These are phyloP conservation scores for Phocoena phocoena DNA, from an alignment of 2,113 vertebrate species.

Conservation along the genomic window DNA sequence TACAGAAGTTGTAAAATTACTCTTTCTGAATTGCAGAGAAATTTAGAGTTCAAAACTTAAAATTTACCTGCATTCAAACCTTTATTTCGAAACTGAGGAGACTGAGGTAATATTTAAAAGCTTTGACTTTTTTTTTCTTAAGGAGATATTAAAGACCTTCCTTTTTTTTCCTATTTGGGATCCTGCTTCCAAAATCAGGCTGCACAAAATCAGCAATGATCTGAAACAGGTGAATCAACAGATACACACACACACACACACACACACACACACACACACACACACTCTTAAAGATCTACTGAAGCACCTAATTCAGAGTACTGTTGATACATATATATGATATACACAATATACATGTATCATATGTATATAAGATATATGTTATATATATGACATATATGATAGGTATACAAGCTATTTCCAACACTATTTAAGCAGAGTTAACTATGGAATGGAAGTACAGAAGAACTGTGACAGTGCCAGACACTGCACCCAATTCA, in stretches of 20 bases:
- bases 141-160: neutral
- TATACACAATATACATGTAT: neutral
- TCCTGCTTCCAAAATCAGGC: neutral
- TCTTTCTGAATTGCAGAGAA: constrained; percentile 15
- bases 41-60: constrained; percentile 26
- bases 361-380: neutral
- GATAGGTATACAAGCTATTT: neutral
- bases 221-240: neutral
- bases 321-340: neutral
- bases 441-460: neutral
- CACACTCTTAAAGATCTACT: neutral
- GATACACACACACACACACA: neutral
- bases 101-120: neutral
- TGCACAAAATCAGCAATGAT: neutral
- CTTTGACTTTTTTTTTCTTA: neutral
- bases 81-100: constrained; percentile 12
- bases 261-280: no score
- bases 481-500: neutral
- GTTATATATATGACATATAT: neutral
- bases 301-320: neutral
- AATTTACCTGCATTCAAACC: neutral
- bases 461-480: neutral
- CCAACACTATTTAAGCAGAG: neutral
- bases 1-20: neutral
- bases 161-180: neutral